These are phyloP conservation scores for Callyntrura guangdongensis DNA, from an alignment of 2,888 invertebrate genomes.

Conservation along the genomic window DNA sequence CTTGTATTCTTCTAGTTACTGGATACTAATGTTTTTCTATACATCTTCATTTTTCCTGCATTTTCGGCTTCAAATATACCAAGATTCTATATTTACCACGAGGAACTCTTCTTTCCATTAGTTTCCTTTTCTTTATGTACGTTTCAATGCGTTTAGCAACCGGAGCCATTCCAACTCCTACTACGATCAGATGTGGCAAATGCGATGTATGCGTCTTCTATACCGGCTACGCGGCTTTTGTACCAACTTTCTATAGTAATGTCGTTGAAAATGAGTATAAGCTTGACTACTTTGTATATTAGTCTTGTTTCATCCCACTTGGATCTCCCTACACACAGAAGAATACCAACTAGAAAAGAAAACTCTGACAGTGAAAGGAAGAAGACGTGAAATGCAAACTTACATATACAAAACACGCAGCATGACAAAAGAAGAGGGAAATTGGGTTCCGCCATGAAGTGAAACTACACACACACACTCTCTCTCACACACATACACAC, in stretches of 20 bases:
- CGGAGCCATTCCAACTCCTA: constrained; percentile 40
- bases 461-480: background rate
- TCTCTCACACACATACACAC: constrained; percentile 6
- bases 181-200: background rate
- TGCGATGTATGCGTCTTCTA: background rate
- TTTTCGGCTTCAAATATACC: background rate
- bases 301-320: constrained; percentile 5
- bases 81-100: background rate
- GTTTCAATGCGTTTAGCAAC: constrained; percentile 23
- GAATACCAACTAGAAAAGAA: constrained; percentile 30
- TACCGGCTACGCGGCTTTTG: background rate
- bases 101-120: constrained; percentile 1
- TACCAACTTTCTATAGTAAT: background rate
- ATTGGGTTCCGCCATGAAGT: constrained; percentile 59
- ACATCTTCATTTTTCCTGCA: constrained; percentile 32
- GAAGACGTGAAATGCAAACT: constrained; percentile 29
- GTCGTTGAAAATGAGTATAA: constrained; percentile 13
- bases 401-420: constrained; percentile 49
- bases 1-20: constrained; percentile 17
- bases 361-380: constrained; percentile 36
- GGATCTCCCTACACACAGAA: constrained; percentile 23
- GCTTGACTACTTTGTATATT: background rate
- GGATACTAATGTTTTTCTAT: constrained; percentile 28
- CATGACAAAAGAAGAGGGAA: constrained; percentile 46
- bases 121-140: constrained; percentile 26